These are phyloP conservation scores for Monodelphis domestica DNA, from an alignment of 2,797 vertebrate genomes.

Conservation along the genomic window DNA sequence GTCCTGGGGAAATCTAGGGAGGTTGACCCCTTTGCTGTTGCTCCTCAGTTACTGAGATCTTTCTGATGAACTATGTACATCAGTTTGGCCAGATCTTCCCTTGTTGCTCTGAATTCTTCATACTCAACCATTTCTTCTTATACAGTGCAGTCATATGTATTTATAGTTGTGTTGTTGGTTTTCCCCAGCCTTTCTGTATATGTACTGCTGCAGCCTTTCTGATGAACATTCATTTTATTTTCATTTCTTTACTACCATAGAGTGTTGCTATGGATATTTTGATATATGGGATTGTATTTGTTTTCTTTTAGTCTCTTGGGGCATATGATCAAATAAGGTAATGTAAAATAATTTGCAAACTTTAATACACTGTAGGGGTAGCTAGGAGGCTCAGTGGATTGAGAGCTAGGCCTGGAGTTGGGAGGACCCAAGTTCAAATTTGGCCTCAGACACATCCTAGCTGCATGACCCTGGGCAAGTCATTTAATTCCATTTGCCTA, in stretches of 20 bases:
- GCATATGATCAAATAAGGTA: background rate
- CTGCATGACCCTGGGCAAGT: too few species aligned
- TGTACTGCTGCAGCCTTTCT: too few species aligned
- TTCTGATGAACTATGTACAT: background rate
- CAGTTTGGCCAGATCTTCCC: background rate
- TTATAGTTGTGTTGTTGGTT: background rate
- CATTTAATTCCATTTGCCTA: too few species aligned
- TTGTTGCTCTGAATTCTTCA: background rate
- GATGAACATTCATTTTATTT: background rate
- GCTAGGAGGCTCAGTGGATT: too few species aligned
- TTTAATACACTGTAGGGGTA: too few species aligned
- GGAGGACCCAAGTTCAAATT: too few species aligned
- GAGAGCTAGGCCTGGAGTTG: too few species aligned
- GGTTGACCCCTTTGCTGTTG: background rate
- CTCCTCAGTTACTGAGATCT: background rate
- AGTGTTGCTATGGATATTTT: background rate
- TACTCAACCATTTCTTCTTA: background rate
- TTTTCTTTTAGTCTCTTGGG: background rate
- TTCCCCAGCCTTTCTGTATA: background rate
- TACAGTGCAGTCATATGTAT: background rate
- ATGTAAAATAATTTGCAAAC: background rate
- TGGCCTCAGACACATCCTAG: too few species aligned
- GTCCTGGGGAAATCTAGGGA: background rate
- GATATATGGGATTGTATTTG: background rate
- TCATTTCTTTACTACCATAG: background rate